Evolutionary conservation across 53 echinoderm and acorn worm genomes (phyloP).

Genomic region (Temnopleurus reevesii): DNA sequence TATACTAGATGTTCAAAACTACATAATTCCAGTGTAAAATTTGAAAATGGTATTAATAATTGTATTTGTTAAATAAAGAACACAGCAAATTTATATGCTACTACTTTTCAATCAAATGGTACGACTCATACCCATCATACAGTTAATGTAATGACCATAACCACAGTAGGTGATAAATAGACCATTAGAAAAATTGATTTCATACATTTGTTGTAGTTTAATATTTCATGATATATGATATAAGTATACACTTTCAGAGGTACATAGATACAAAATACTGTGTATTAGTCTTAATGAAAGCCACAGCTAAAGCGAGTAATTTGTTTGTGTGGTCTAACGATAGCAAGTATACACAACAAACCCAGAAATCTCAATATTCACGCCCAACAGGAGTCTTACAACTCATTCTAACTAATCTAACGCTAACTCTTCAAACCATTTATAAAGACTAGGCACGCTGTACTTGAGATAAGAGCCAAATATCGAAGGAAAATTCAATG

Average conservation of each 20-base stretch:
- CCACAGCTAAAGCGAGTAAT: conserved; percentile 18
- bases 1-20: conserved; percentile 20
- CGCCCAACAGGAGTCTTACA: conserved; percentile 33
- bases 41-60: background rate
- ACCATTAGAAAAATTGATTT: background rate
- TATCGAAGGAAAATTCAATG: background rate
- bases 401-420: conserved; percentile 20
- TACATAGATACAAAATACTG: conserved; percentile 31
- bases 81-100: conserved; percentile 49
- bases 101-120: conserved; percentile 3
- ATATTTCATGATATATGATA: conserved; percentile 32
- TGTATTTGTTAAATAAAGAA: conserved; percentile 40
- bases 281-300: conserved; percentile 23
- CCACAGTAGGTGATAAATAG: conserved; percentile 34
- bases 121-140: conserved; percentile 19
- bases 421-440: conserved; percentile 7
- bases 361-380: background rate
- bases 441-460: conserved; percentile 19
- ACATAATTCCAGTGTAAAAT: conserved; percentile 26
- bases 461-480: background rate
- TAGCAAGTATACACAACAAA: conserved; percentile 25
- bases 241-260: conserved; percentile 29
- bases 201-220: conserved; percentile 26
- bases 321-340: background rate
- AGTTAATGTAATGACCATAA: conserved; percentile 4